Evolutionary conservation across 2,797 vertebrate genomes (phyloP), one percentile per base, ranked within the genome.

Genomic region (Lutjanus campechanus): DNA sequence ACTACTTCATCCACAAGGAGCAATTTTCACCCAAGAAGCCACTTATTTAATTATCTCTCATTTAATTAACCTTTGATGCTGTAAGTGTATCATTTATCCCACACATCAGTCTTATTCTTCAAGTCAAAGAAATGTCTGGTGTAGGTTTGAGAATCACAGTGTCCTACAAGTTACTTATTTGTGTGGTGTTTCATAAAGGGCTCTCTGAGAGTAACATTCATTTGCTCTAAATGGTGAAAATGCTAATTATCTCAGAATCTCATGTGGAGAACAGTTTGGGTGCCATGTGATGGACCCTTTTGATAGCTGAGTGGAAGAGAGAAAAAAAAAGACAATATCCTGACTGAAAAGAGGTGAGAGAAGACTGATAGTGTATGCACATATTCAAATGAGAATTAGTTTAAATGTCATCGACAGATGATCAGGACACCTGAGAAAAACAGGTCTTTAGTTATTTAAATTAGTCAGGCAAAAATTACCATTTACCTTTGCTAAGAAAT

Each of bases 1-100:
- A 86, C 81, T 36, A 54, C 69, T 84, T 83, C 78, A 87, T 74
- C 73, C 63, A 79, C 77, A 29, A 56, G 66, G 66, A 77, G 80
- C 73, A 74, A 82, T 89, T 85, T 89, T 82, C 82, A 76, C 76
- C 73, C 25, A 65, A 82, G 83, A 83, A 90, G 83, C 73, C 73
- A 87, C 76, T 88, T 88, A 77, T 80, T 84, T 88, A 82, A 88
- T 89, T 79, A 82, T 69, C 64, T 63, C 40, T 62, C 43, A 40
- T 86, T 91, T 88, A 81, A 90, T 91, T 90, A 88, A 88, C 85
- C 50, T 90, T 88, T 85, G 50, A 72, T 67, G 75, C 67, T 62
- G 15, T 22, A 67, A 88, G 82, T 76, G 59, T 73, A 47, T 62
- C 17, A 79, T 87, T 79, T 77, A 76, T 84, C 49, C 55, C 16